phyloP scores from a whole-genome alignment of 2,113 vertebrate species.

The Callipepla californica region DNA sequence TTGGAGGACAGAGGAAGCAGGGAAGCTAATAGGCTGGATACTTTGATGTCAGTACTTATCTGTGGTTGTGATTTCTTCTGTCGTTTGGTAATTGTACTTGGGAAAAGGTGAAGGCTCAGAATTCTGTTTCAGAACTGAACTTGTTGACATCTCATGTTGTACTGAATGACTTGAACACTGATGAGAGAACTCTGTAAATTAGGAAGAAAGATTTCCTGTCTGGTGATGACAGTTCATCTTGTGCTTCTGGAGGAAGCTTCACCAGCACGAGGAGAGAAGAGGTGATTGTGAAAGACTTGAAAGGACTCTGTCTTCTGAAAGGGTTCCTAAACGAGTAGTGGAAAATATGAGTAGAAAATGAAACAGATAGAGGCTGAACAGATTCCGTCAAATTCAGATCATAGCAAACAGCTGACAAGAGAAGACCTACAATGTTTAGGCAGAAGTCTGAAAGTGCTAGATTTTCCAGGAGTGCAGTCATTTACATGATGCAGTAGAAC shows the following conservation, averaged over 20 bases:
- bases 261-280: not conserved
- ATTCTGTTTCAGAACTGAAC: not conserved
- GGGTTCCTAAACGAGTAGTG: not conserved
- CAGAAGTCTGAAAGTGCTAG: rapidly evolving
- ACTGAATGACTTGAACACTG: not conserved
- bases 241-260: not conserved
- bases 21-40: not conserved
- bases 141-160: not conserved
- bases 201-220: not conserved
- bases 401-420: not conserved
- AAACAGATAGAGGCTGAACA: not conserved
- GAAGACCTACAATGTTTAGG: rapidly evolving
- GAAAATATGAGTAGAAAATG: not conserved
- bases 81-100: not conserved
- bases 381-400: not conserved
- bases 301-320: not conserved
- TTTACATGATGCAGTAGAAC: not conserved
- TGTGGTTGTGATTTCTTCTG: not conserved
- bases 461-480: not conserved
- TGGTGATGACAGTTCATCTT: not conserved
- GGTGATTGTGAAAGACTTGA: not conserved
- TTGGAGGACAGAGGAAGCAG: not conserved
- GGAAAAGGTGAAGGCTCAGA: not conserved
- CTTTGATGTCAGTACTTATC: not conserved
- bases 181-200: not conserved